Conservation (phyloP, 2,888 invertebrate species). For the Fabriciana adippe region DNA sequence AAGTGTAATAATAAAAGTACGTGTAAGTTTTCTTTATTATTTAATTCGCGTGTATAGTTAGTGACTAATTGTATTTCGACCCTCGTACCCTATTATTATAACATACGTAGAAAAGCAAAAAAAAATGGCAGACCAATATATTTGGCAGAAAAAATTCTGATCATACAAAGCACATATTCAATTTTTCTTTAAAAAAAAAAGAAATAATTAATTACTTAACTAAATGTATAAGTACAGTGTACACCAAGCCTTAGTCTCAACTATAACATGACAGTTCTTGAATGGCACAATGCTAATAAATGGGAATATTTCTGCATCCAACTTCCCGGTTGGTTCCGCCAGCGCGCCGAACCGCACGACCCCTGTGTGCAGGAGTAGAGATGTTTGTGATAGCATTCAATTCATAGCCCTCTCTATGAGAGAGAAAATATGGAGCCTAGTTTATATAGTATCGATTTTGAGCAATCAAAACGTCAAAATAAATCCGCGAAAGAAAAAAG, state of each 20-base stretch:
- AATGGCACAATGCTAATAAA: constrained; percentile 15
- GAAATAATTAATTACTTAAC: too few species aligned
- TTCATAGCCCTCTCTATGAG: not conserved
- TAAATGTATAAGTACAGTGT: not conserved
- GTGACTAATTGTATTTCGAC: too few species aligned
- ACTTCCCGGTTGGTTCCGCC: constrained; percentile 10
- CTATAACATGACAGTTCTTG: constrained; percentile 19
- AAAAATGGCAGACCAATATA: too few species aligned
- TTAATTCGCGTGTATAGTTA: not conserved
- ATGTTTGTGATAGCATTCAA: constrained; percentile 10
- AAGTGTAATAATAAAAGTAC: too few species aligned
- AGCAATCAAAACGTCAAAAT: too few species aligned
- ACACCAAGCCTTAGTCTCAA: not conserved
- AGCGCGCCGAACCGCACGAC: not conserved
- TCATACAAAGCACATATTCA: too few species aligned
- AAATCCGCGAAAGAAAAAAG: too few species aligned
- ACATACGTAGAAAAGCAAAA: too few species aligned
- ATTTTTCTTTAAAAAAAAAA: too few species aligned
- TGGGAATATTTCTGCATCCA: constrained; percentile 10
- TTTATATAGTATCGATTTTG: too few species aligned
- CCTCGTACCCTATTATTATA: too few species aligned
- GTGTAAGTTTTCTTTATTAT: not conserved
- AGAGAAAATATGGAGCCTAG: not conserved
- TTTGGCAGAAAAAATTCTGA: too few species aligned
- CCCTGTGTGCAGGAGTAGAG: constrained; percentile 8